A percentile compares a stretch with the other conserved stretches of the same genome.
Evolutionary conservation across 1,140 invertebrate species (phyloP).

Genomic region (Eriocheir sinensis): DNA sequence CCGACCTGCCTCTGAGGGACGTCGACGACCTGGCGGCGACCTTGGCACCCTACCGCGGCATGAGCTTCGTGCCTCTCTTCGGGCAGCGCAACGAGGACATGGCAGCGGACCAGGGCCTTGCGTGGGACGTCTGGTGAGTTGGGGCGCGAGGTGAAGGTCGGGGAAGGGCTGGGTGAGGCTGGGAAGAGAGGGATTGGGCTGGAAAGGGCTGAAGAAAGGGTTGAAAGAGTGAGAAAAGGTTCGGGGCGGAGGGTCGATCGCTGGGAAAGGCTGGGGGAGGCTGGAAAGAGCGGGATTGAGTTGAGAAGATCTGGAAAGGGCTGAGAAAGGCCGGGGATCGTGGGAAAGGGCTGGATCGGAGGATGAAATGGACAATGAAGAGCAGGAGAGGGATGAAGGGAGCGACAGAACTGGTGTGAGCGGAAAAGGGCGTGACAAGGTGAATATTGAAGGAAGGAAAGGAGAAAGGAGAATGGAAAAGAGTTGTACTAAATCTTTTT

Average conservation of each 20-base stretch:
- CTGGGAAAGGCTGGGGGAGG: no score
- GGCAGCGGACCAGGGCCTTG: constrained; percentile 63
- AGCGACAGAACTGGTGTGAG: neutral
- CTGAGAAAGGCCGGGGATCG: no score
- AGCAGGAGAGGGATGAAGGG: neutral
- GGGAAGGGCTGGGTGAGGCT: neutral
- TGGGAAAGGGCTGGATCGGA: neutral
- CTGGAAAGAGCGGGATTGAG: no score
- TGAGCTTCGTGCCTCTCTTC: constrained; percentile 73
- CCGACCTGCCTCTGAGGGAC: constrained; percentile 79
- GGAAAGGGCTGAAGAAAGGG: neutral
- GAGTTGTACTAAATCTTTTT: neutral
- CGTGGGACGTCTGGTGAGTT: constrained; percentile 74
- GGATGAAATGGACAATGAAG: neutral
- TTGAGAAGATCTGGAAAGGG: no score
- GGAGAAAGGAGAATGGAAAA: no score
- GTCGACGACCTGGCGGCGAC: constrained; percentile 79
- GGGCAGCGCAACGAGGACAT: constrained; percentile 55
- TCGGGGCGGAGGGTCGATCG: no score
- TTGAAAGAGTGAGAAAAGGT: no score
- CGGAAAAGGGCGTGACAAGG: neutral
- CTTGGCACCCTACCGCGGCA: constrained; percentile 79
- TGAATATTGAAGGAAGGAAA: no score
- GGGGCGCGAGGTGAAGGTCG: neutral
- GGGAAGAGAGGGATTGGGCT: neutral